These are phyloP conservation scores for Endomychus coccineus DNA, from an alignment of 2,888 invertebrate species.

Conservation along the genomic window DNA sequence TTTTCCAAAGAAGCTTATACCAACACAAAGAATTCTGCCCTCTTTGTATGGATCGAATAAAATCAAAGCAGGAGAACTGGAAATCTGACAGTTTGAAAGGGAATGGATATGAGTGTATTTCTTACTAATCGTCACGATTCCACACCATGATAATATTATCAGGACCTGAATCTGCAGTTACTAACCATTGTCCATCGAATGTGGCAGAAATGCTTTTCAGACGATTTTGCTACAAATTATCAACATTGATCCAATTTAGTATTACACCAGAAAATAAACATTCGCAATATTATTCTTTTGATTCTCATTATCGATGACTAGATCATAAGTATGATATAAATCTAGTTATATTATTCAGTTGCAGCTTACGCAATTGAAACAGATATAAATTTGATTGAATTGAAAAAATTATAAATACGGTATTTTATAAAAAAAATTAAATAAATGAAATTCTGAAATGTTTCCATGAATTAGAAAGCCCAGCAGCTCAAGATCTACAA, in stretches of 20 bases:
- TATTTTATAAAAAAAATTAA: too few relatives aligned
- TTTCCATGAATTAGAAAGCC: too few relatives aligned
- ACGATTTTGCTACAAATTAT: conserved; percentile 45
- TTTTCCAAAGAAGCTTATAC: conserved; percentile 51
- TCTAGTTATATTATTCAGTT: too few relatives aligned
- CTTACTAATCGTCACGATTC: conserved; percentile 39
- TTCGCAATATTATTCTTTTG: too few relatives aligned
- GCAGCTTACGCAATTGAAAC: too few relatives aligned
- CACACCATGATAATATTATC: conserved; percentile 54
- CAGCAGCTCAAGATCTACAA: too few relatives aligned
- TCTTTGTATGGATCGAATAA: conserved; percentile 48
- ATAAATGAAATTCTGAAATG: too few relatives aligned
- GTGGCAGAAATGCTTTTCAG: conserved; percentile 49
- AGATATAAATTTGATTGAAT: too few relatives aligned
- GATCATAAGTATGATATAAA: too few relatives aligned
- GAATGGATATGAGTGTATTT: neutral
- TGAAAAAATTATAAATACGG: too few relatives aligned
- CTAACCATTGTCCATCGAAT: conserved; percentile 49
- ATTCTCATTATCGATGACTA: too few relatives aligned
- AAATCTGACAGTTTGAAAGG: conserved; percentile 18
- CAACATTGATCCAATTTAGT: neutral
- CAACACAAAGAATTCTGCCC: conserved; percentile 40
- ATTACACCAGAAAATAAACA: too few relatives aligned
- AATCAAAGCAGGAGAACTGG: conserved; percentile 47
- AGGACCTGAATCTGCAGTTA: conserved; percentile 51